Evolutionary conservation across 2,888 invertebrate genomes (phyloP).

Genomic region (Erynnis tages): DNA sequence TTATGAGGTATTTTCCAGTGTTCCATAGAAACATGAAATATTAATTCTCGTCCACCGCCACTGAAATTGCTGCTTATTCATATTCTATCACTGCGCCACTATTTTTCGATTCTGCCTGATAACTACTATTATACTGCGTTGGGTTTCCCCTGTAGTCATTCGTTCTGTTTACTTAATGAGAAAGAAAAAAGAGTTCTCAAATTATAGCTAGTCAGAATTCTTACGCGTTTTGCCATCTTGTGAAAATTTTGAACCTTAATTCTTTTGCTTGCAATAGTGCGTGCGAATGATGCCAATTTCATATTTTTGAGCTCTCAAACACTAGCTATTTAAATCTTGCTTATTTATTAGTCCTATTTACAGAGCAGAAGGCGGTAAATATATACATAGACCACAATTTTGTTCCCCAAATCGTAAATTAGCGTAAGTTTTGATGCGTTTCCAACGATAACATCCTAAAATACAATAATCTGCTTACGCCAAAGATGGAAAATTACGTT

Average conservation of each 20-base stretch:
- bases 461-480: neutral
- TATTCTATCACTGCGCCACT: constrained; percentile 13
- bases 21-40: constrained; percentile 24
- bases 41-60: constrained; percentile 17
- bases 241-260: neutral
- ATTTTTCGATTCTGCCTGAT: constrained; percentile 1
- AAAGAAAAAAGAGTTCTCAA: no score
- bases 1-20: constrained; percentile 26
- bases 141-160: no score
- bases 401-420: constrained; percentile 3
- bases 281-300: no score
- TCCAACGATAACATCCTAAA: constrained; percentile 18
- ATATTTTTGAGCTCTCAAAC: no score
- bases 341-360: no score
- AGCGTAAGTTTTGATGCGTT: constrained; percentile 13
- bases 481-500: neutral
- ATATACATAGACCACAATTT: neutral
- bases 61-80: constrained; percentile 17
- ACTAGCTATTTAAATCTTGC: no score
- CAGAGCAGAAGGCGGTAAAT: no score
- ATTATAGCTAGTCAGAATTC: no score
- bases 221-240: no score
- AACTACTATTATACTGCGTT: no score
- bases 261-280: no score
- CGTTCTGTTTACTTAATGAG: no score